Evolutionary conservation across 2,797 vertebrate genomes (phyloP), one percentile per base, ranked within the genome.

Genomic region (Enteromius thamalakanensis): DNA sequence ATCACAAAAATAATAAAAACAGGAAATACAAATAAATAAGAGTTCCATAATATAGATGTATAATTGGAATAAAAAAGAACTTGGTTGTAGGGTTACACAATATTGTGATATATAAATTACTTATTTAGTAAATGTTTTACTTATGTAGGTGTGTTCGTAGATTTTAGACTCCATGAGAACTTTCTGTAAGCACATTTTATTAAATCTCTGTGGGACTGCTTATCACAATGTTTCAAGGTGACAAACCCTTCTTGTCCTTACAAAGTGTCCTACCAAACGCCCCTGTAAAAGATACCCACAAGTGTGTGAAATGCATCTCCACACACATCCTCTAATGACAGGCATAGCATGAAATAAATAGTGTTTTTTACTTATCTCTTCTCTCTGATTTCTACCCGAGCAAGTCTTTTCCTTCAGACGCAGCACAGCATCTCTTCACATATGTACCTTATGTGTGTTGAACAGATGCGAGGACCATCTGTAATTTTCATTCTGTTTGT

Each of bases 401-500:
- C 34, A 26, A 64, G 47, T 81, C n/a, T 53, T 26, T 53, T 42
- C 45, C 58, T 65, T 47, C 81, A 76, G 72, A 82, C 64, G 29
- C 75, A 45, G 72, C 85, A 47, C 76, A 83, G 64, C 65, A 79
- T 87, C 87, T 80, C 51, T 79, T 86, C 80, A 83, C 80, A 82
- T 68, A 40, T 79, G 81, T 86, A 72, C 60, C 45, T 78, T 78
- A 79, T 71, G 47, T 85, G 87, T 89, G 77, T 85, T 89, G 67
- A 90, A 89, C 86, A 84, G 67, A 80, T 83, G 87, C 85, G 85
- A 87, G 85, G 70, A 87, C 87, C 86, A 87, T 87, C 88, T 81
- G 78, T 85, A 89, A 87, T 90, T 91, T 92, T 83, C 85, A 72
- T 92, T 93, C 87, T 88, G 86, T 92, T 91, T 92, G 89, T 89